Base-by-base conservation (phyloP, 2,888 invertebrate genomes). In the Notodromas monacha region DNA sequence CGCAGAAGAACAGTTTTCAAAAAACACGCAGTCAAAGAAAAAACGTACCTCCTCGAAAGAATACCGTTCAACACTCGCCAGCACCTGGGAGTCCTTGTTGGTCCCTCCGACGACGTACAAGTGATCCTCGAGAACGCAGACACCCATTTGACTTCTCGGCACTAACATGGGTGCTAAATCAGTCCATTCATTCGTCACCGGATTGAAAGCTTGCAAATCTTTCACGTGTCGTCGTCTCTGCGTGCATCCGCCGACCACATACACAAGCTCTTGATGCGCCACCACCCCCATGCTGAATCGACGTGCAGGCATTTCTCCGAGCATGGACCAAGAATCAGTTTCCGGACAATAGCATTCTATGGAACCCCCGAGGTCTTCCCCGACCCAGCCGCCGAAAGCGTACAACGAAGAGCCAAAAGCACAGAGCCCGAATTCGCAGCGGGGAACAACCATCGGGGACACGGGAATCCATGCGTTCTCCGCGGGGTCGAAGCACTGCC, bases 361-460 rank as follows among this genome's bases (percentile, higher is more conserved):
- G 1, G 70, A 65, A 14, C 68, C 67, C 2, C 76, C 77, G 46
- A 81, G 74, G 45, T 77, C 76, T 35, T 70, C 68, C 1, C 79
- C 81, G 16, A 81, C 67, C 79, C 81, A 81, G 3, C 84, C 84
- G 27, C 84, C 81, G 40, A 84, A 64, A 1, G 77, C 79, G 45
- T 70, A 76, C 34, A 84, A 51, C 41, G 61, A 62, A 15, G 72
- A 73, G 39, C 72, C 66, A 48, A 72, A 60, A 10, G 70, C 68
- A 42, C 74, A 73, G 36, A 79, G 51, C 2, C 81, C 79, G 45
- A 81, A 73, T 47, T 77, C 79, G 50, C 77, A 81, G 13, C 84
- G 58, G 1, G 74, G 69, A 39, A 70, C 68, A 36, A 65, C 63
- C 69, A 73, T 70, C 8, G 62, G 60, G 4, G 65, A 56, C 41